These are phyloP conservation scores for Rynchops niger DNA, from an alignment of 2,113 vertebrate species.

Conservation along the genomic window DNA sequence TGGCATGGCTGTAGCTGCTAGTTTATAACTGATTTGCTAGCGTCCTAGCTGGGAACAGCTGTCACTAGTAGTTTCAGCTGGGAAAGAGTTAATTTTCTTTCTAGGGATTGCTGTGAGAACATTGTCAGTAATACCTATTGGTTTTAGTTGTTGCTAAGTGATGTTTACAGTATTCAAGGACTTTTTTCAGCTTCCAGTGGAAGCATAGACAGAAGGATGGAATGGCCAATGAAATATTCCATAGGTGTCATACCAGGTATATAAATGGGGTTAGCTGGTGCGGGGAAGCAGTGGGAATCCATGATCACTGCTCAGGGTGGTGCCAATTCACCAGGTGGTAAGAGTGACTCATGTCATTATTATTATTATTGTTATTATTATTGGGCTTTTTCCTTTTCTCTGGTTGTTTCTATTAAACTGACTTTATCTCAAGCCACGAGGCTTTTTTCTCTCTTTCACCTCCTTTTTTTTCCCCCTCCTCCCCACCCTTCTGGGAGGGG, in stretches of 20 bases:
- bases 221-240: not conserved
- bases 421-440: not conserved
- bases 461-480: not conserved
- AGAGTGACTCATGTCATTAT: not conserved
- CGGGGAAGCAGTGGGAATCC: not conserved
- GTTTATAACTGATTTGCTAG: not conserved
- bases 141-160: not conserved
- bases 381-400: not conserved
- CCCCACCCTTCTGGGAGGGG: not conserved
- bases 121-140: not conserved
- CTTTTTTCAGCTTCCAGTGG: not conserved
- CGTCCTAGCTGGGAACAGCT: not conserved
- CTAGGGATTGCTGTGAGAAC: not conserved
- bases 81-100: not conserved
- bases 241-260: not conserved
- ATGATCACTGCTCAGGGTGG: not conserved
- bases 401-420: not conserved
- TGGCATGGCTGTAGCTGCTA: not conserved
- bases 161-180: not conserved
- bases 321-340: not conserved
- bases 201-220: not conserved
- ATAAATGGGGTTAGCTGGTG: not conserved
- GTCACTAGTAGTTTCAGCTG: not conserved
- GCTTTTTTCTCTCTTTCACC: not conserved
- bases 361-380: not conserved